Evolutionary conservation across 2,888 invertebrate genomes (phyloP).

Genomic region (Camptogramma bilineatum): DNA sequence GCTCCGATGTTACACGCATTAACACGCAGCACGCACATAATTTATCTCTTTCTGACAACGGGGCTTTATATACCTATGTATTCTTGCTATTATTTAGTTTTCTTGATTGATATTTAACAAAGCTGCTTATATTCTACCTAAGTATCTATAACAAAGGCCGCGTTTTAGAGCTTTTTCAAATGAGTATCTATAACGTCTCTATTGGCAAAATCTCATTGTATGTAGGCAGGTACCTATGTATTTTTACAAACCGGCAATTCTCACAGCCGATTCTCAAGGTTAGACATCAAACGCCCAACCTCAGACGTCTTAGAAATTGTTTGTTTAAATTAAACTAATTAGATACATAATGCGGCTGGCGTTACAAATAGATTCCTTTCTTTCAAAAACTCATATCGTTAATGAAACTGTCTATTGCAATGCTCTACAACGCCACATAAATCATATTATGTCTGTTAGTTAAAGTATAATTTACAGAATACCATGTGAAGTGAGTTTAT

Average conservation of each 20-base stretch:
- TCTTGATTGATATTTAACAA: no score
- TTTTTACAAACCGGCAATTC: constrained; percentile 29
- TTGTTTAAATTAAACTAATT: background rate
- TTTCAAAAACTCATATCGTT: background rate
- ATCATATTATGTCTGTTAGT: background rate
- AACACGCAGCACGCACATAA: no score
- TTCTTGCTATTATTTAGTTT: no score
- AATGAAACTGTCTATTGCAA: constrained; percentile 1
- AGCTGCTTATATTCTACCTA: no score
- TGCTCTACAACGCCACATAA: background rate
- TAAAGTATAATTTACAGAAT: background rate
- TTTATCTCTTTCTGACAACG: no score
- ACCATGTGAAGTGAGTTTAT: background rate
- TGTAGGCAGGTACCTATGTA: no score
- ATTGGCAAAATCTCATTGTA: no score
- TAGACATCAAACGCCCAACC: constrained; percentile 22
- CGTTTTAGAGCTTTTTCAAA: no score
- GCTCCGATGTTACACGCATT: no score
- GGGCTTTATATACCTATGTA: no score
- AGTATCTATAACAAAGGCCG: no score
- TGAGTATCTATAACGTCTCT: no score
- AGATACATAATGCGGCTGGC: background rate
- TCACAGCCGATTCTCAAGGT: constrained; percentile 19
- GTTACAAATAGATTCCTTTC: constrained; percentile 8
- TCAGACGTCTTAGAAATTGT: background rate